A percentile compares a stretch with the other conserved stretches of the same genome.
Conservation (phyloP, 1,140 invertebrate genomes). For the Trichomalopsis sarcophagae region DNA sequence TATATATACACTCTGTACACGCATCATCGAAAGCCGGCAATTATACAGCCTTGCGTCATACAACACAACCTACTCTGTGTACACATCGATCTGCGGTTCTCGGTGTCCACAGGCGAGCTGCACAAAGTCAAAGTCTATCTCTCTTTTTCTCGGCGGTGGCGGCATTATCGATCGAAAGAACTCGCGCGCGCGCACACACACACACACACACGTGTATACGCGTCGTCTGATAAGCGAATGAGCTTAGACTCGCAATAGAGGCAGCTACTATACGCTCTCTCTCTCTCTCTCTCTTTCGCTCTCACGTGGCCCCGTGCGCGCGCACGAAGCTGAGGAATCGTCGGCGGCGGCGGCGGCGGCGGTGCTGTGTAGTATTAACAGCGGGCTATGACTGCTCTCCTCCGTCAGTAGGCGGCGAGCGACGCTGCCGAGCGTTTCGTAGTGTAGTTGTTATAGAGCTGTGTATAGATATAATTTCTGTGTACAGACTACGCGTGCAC, state of each 20-base stretch:
- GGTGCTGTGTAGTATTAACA: neutral
- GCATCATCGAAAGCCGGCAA: neutral
- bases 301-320: neutral
- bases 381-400: neutral
- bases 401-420: neutral
- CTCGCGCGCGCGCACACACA: neutral
- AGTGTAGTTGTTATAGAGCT: neutral
- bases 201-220: no score
- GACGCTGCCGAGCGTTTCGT: constrained; percentile 2
- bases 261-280: neutral
- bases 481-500: no score
- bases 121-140: neutral
- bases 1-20: neutral
- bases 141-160: neutral
- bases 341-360: neutral
- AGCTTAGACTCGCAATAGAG: neutral
- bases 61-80: no score
- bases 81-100: neutral
- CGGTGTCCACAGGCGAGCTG: neutral
- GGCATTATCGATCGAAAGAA: no score
- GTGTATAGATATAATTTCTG: no score
- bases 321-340: neutral
- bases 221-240: neutral
- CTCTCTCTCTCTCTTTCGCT: neutral
- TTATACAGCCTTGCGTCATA: neutral